These are phyloP conservation scores for Natator depressus DNA, from an alignment of 2,113 vertebrate species.

Conservation along the genomic window DNA sequence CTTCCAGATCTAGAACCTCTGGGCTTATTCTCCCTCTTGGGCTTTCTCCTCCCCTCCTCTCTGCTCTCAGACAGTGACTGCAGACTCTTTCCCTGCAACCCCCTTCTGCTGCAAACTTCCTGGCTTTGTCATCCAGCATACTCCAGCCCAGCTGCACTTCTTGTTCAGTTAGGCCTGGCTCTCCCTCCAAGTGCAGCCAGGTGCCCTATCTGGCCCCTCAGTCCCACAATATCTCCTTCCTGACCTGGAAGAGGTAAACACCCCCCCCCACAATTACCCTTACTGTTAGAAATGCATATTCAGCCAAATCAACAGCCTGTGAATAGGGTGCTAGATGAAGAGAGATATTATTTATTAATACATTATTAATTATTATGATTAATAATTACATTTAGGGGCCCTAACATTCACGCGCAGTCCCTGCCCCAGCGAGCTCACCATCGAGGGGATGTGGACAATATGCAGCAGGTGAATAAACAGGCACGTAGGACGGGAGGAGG, in stretches of 20 bases:
- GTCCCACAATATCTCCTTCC: neutral
- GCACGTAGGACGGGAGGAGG: neutral
- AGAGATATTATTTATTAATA: no score
- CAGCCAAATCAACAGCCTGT: neutral
- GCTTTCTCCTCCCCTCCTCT: no score
- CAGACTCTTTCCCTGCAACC: neutral
- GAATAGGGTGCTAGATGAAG: accelerated
- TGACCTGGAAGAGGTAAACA: neutral
- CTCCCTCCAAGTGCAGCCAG: neutral
- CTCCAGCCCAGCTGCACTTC: neutral
- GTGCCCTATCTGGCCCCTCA: neutral
- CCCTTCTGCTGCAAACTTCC: neutral
- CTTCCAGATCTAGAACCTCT: no score
- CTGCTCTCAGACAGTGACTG: neutral
- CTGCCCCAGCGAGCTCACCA: no score
- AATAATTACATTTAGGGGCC: neutral
- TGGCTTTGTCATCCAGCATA: neutral
- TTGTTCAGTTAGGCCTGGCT: neutral
- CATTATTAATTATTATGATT: neutral
- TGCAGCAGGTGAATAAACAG: neutral
- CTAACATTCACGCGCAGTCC: neutral
- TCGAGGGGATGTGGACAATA: neutral
- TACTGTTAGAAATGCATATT: neutral
- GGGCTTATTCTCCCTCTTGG: no score
- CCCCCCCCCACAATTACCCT: neutral